These are phyloP conservation scores for Ceratitis capitata DNA, from an alignment of 1,140 invertebrate genomes.

Conservation along the genomic window DNA sequence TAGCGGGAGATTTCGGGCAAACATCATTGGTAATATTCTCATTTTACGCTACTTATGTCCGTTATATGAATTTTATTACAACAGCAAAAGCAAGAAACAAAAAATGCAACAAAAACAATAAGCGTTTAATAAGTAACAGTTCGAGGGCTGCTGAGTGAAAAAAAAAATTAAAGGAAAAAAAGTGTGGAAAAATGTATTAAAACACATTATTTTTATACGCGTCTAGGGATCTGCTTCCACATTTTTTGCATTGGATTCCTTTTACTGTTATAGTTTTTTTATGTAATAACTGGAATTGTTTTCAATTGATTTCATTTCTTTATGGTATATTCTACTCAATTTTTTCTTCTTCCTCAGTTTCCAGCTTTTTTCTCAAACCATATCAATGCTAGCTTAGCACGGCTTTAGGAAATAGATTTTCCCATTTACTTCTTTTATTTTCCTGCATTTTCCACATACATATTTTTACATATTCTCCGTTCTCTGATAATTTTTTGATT, in stretches of 20 bases:
- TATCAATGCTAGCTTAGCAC: too few relatives aligned
- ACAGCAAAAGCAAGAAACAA: not conserved
- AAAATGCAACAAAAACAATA: not conserved
- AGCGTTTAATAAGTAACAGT: slow-evolving; percentile 23
- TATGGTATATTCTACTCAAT: not conserved
- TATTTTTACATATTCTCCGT: not conserved
- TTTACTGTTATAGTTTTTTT: not conserved
- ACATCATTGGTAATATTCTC: slow-evolving; percentile 8
- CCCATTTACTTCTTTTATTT: too few relatives aligned
- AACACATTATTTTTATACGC: slow-evolving; percentile 33
- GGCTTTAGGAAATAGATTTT: too few relatives aligned
- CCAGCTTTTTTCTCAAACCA: not conserved
- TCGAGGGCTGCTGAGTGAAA: not conserved
- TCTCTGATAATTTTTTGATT: not conserved
- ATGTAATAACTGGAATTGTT: not conserved
- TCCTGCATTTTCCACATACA: not conserved
- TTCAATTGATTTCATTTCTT: not conserved
- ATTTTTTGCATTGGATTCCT: not conserved
- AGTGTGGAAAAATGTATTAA: slow-evolving; percentile 33
- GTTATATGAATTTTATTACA: slow-evolving; percentile 26
- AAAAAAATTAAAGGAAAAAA: not conserved
- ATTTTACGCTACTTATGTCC: slow-evolving; percentile 39
- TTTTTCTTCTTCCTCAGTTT: not conserved
- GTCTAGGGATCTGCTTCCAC: slow-evolving; percentile 9
- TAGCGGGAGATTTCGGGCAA: not conserved